Percentiles rank a stretch among this genome's conserved stretches.
Conservation (phyloP, 2,113 vertebrate species). For the Strix uralensis region DNA sequence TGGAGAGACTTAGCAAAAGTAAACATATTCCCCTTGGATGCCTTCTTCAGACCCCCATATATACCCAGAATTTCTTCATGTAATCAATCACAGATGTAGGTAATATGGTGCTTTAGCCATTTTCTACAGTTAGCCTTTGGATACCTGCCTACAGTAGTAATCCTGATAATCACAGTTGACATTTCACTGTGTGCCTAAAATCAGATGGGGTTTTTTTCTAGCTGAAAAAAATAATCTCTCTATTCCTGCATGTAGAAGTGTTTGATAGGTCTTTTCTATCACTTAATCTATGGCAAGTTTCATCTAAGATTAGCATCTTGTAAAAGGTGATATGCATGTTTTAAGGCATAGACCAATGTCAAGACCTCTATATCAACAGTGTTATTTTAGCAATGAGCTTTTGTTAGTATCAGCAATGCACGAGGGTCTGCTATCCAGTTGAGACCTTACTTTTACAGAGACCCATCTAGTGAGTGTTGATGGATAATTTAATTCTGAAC, state of each 20-base stretch:
- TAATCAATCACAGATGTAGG: neutral
- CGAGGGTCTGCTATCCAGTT: neutral
- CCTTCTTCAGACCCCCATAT: neutral
- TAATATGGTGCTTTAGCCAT: neutral
- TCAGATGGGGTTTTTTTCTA: neutral
- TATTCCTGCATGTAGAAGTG: neutral
- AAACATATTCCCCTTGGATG: neutral
- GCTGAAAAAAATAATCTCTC: neutral
- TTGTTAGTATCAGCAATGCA: neutral
- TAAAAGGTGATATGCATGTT: neutral
- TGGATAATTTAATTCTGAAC: neutral
- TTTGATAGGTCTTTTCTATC: neutral
- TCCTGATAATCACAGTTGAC: neutral
- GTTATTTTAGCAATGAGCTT: neutral
- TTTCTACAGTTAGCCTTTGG: neutral
- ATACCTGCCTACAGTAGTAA: neutral
- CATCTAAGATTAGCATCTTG: neutral
- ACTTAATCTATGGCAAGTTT: neutral
- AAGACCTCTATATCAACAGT: neutral
- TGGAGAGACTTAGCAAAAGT: neutral
- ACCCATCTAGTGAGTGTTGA: neutral
- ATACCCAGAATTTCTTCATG: neutral
- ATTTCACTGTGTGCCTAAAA: neutral
- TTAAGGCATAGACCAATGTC: neutral
- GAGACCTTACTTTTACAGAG: neutral